Conservation (phyloP, 2,797 vertebrate genomes). For the Pogonophryne albipinna region DNA sequence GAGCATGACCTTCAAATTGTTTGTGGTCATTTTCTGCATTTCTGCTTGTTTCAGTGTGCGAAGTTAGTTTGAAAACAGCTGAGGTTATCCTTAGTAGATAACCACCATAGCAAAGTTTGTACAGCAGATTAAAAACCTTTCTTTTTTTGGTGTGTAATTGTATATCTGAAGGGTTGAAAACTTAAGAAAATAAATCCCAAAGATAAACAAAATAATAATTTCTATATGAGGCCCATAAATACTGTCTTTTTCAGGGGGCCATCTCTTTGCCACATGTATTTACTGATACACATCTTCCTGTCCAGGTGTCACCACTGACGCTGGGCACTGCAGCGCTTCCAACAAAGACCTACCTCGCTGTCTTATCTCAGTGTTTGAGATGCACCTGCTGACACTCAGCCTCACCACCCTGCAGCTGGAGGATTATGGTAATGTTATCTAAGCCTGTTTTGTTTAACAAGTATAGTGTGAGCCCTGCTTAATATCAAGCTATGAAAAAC, state of each 20-base stretch:
- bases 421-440: constrained; percentile 61
- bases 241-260: constrained; percentile 19
- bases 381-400: constrained; percentile 50
- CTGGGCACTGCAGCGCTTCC: background rate
- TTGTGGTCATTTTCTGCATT: constrained; percentile 54
- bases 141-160: constrained; percentile 5
- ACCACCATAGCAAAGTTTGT: background rate
- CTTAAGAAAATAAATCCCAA: background rate
- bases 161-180: background rate
- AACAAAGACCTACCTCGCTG: constrained; percentile 14
- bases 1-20: background rate
- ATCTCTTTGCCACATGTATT: constrained; percentile 35
- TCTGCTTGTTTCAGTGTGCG: constrained; percentile 32
- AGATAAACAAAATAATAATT: constrained; percentile 3
- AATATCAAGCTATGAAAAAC: constrained; percentile 6
- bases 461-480: constrained; percentile 26
- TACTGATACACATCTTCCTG: constrained; percentile 27
- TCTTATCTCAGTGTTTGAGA: constrained; percentile 39
- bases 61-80: constrained; percentile 45
- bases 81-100: constrained; percentile 31
- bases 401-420: constrained; percentile 40
- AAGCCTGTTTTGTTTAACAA: constrained; percentile 60
- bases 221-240: constrained; percentile 37
- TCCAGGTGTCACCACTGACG: constrained; percentile 49
- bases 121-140: background rate